A percentile compares a stretch with the other conserved stretches of the same genome.
Conservation (phyloP, 1,140 invertebrate genomes). For the Apis florea region DNA sequence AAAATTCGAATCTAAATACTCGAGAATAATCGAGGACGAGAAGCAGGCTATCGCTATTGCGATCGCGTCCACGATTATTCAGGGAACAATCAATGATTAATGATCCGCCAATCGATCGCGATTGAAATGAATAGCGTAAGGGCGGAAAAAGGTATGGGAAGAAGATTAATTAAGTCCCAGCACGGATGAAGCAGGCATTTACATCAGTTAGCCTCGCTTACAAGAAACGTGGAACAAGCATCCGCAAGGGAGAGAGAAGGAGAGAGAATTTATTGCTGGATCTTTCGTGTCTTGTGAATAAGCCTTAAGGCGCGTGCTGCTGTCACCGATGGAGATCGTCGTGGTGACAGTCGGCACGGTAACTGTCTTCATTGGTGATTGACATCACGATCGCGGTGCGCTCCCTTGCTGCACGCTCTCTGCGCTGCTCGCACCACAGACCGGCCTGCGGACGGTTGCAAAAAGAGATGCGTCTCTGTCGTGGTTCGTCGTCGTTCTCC, state of each 20-base stretch:
- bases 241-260: not conserved
- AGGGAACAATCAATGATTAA: conserved; percentile 33
- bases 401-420: not conserved
- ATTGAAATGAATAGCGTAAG: not conserved
- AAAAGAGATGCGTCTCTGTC: conserved; percentile 36
- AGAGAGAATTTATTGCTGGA: conserved; percentile 46
- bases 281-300: conserved; percentile 25
- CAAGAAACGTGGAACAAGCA: conserved; percentile 45
- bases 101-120: not conserved
- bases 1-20: not conserved
- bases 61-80: not conserved
- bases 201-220: conserved; percentile 29
- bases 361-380: conserved; percentile 65
- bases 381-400: conserved; percentile 57
- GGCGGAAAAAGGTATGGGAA: not conserved
- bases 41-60: not conserved
- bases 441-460: not conserved
- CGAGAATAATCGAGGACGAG: conserved; percentile 3
- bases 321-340: conserved; percentile 43
- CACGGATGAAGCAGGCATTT: conserved; percentile 35
- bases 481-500: not conserved
- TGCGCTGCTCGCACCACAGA: not conserved
- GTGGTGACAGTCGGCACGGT: conserved; percentile 49
- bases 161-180: conserved; percentile 53
- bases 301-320: conserved; percentile 62